Evolutionary conservation across 2,113 vertebrate species (phyloP), one percentile per base, ranked within the genome.

Genomic region (Silurus asotus): DNA sequence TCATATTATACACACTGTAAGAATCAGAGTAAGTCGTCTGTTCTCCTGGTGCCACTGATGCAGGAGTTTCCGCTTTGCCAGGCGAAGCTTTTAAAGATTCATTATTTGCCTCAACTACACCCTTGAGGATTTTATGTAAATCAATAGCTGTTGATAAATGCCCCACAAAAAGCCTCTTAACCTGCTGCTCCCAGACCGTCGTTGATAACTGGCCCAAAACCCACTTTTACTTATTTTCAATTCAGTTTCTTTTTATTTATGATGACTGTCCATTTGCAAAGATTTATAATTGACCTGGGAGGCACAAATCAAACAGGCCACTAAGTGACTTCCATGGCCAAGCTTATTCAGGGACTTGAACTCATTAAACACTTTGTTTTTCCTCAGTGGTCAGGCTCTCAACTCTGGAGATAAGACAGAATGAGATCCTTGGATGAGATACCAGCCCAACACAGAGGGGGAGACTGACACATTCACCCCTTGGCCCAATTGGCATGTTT

Each of bases 111-210:
- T 45, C 17, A 61, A 20, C 28, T 13, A 56, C 77, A 79, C 77
- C 77, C 55, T 61, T 59, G 55, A 11, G 49, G 25, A 23, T 45
- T 78, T 79, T 45, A 45, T 79, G 17, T 23, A 45, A 79, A 59
- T 58, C 53, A 78, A 58, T 78, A 78, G 28, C 56, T 78, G 28
- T 55, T 45, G 56, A 59, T 79, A 79, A 79, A 77, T 15, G n/a
- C 13, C 37, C 37, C 75, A 77, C 28, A 59, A 45, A 79, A 79
- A 79, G 28, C 55, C 25, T 37, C 51, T 77, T 53, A 75, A 77
- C n/a, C 17, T 79, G 17, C 56, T 61, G 77, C 77, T 45, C 28
- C 55, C 0, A 0, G 77, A 58, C 53, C 3, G 51, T 78, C 19
- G 53, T 23, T 28, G 76, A 19, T 56, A 78, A 28, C n/a, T 58